Conservation (phyloP, 1,140 invertebrate genomes). For the Antheraea pernyi region DNA sequence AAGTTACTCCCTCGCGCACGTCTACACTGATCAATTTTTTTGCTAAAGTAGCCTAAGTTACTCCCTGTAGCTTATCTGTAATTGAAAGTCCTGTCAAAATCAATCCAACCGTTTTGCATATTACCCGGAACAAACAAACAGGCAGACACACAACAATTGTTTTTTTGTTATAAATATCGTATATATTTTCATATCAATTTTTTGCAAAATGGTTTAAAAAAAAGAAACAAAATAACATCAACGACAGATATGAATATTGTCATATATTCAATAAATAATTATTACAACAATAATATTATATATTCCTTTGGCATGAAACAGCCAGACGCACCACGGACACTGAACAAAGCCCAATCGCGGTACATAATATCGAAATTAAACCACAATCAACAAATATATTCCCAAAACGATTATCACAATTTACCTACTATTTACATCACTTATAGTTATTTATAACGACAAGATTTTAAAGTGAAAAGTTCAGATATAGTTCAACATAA, state of each 20-base stretch:
- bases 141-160: too few species aligned
- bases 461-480: constrained; percentile 9
- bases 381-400: constrained; percentile 19
- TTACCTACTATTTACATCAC: constrained; percentile 29
- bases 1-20: too few species aligned
- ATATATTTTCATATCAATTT: too few species aligned
- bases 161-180: too few species aligned
- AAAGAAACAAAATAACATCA: constrained; percentile 16
- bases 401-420: constrained; percentile 19
- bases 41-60: too few species aligned
- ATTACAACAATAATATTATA: constrained; percentile 17
- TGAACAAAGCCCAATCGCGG: constrained; percentile 53
- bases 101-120: too few species aligned
- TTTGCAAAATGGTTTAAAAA: background rate
- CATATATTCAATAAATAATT: constrained; percentile 60
- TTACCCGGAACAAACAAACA: too few species aligned
- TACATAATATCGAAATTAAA: constrained; percentile 36
- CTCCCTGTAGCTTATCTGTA: too few species aligned
- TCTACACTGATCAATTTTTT: too few species aligned
- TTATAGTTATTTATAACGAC: constrained; percentile 20
- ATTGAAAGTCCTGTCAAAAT: too few species aligned
- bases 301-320: constrained; percentile 46
- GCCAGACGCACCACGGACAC: constrained; percentile 47
- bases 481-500: background rate
- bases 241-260: constrained; percentile 45